Evolutionary conservation across 2,888 invertebrate genomes (phyloP).

Genomic region (Hofmannophila pseudospretella): DNA sequence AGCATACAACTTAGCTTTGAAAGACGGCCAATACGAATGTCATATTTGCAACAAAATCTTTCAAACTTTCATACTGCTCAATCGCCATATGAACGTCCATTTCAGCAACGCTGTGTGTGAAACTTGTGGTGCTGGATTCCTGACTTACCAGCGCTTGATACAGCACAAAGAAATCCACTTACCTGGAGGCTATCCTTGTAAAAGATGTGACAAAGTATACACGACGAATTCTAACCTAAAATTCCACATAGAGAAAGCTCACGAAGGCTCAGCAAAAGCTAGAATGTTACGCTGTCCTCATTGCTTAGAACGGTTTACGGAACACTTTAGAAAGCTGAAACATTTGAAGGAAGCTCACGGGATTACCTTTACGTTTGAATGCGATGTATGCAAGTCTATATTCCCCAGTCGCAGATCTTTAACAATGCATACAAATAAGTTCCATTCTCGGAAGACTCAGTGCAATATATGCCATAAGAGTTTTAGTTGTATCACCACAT

Average conservation of each 20-base stretch:
- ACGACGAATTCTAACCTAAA: conserved; percentile 59
- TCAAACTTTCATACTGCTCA: conserved; percentile 54
- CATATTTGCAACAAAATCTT: conserved; percentile 50
- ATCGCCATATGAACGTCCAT: conserved; percentile 61
- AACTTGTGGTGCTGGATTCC: conserved; percentile 53
- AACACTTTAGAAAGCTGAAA: conserved; percentile 55
- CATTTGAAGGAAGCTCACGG: conserved; percentile 55
- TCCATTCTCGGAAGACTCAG: conserved; percentile 55
- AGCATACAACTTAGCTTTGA: conserved; percentile 41
- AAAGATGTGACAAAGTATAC: conserved; percentile 62
- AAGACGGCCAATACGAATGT: conserved; percentile 45
- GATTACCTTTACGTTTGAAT: conserved; percentile 49
- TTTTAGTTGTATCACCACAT: conserved; percentile 54
- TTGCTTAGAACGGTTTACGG: conserved; percentile 50
- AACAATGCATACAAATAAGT: conserved; percentile 54
- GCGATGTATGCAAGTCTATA: conserved; percentile 45
- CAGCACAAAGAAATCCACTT: conserved; percentile 56
- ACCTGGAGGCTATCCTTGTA: conserved; percentile 56
- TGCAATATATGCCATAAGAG: conserved; percentile 68
- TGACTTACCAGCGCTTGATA: conserved; percentile 50
- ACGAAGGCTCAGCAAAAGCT: conserved; percentile 46
- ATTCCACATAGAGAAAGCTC: conserved; percentile 49
- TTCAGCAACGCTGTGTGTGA: conserved; percentile 59
- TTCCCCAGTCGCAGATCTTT: conserved; percentile 47
- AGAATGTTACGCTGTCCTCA: conserved; percentile 49